A percentile compares a stretch with the other conserved stretches of the same genome.
phyloP scores from a whole-genome alignment of 2,797 vertebrate genomes.

The Rhinoraja longicauda region DNA sequence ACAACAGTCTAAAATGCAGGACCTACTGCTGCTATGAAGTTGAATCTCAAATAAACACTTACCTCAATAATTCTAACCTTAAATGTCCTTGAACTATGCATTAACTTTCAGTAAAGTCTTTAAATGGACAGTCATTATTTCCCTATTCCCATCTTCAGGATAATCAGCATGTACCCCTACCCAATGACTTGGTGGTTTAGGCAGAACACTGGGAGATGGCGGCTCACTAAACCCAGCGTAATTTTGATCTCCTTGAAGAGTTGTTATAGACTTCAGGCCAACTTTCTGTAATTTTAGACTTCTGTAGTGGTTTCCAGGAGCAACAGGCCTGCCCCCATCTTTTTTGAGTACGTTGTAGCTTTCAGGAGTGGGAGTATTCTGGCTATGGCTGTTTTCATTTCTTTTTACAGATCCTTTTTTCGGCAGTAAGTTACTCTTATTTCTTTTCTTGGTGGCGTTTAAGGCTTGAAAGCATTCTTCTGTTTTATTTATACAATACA shows the following conservation, averaged over 20 bases:
- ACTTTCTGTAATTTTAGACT: conserved; percentile 51
- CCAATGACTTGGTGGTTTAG: conserved; percentile 91
- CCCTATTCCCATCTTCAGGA: conserved; percentile 63
- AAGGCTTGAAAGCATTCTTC: conserved; percentile 56
- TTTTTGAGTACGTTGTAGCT: conserved; percentile 48
- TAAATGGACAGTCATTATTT: conserved; percentile 81
- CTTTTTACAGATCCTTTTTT: conserved; percentile 57
- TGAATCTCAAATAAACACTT: conserved; percentile 49
- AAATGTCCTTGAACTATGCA: conserved; percentile 44
- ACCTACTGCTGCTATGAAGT: conserved; percentile 62
- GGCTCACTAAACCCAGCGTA: conserved; percentile 92
- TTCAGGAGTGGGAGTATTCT: conserved; percentile 53
- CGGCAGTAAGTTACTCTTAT: conserved; percentile 54
- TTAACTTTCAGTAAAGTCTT: conserved; percentile 88
- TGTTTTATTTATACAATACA: conserved; percentile 60
- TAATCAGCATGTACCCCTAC: conserved; percentile 63
- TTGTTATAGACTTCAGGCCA: conserved; percentile 50
- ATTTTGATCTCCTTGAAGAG: conserved; percentile 64
- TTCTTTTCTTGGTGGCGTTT: conserved; percentile 60
- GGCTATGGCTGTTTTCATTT: conserved; percentile 59
- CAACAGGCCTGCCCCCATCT: conserved; percentile 65
- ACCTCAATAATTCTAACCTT: conserved; percentile 42
- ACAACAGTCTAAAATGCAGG: conserved; percentile 50
- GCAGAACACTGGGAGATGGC: conserved; percentile 85
- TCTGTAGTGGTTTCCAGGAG: conserved; percentile 60